Base-by-base conservation (phyloP, 2,888 invertebrate species). In the Copidosoma aretas region DNA sequence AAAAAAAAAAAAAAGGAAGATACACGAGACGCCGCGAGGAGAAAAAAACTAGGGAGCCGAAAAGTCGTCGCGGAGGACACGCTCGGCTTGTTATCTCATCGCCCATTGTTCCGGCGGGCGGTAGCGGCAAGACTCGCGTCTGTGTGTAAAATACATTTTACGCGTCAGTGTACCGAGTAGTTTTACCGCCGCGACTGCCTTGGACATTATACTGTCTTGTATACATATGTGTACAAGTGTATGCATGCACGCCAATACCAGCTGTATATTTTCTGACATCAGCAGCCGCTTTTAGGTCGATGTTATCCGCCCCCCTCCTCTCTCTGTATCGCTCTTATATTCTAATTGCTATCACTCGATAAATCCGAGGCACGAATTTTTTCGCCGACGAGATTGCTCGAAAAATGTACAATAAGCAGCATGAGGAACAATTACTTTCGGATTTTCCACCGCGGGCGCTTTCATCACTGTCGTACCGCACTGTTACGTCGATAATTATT, bases 31-130 rank as follows among this genome's bases (percentile, higher is more conserved):
- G n/a, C n/a, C n/a, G n/a, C n/a, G n/a, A n/a, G 52, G 46, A 62
- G 62, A 65, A 64, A 32, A 32, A 53, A 54, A 12, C 10, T 17
- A 15, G 51, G 39, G 59, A 46, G 43, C 43, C 43, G 32, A 22
- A 43, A 58, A 24, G 41, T 12, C 56, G 41, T 12, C 56, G 52
- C 21, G 21, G 54, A 71, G 73, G 72, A 74, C 58, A 74, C 74
- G 78, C 75, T 76, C 73, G 75, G 73, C 67, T 77, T 71, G 67
- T 76, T 76, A 72, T 74, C 75, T 72, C 73, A 71, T 72, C 72
- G 76, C 67, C 71, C 68, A 79, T 80, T 79, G 78, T 80, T 77
- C 77, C 75, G 17, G 17, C 12, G 5, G 41, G 14, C 19, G 25
- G 32, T 32, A 32, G 32, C 32, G 32, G 32, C 32, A 3, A 32